Evolutionary conservation across 2,797 vertebrate genomes (phyloP).

Genomic region (Rhabdomys pumilio): DNA sequence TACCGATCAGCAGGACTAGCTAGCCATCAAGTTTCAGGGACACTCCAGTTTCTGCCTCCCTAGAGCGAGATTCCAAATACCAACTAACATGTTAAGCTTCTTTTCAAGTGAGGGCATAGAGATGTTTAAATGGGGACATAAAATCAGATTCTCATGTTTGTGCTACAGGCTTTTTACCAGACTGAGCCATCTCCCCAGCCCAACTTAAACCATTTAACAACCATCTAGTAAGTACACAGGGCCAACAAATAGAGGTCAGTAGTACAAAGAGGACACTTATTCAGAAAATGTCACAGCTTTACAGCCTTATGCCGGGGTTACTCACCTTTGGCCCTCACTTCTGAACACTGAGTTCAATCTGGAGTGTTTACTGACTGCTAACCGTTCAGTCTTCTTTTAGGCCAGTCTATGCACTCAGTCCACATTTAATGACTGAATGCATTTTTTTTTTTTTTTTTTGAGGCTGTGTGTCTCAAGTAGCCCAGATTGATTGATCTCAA

Average conservation of each 20-base stretch:
- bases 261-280: neutral
- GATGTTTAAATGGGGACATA: neutral
- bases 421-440: neutral
- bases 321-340: neutral
- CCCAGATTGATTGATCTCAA: neutral
- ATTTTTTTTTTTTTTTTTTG: neutral
- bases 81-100: neutral
- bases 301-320: neutral
- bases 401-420: neutral
- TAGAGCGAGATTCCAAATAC: neutral
- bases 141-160: neutral
- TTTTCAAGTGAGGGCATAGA: neutral
- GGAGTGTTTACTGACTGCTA: neutral
- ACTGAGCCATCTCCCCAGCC: neutral
- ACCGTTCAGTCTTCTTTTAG: neutral
- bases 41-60: neutral
- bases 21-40: neutral
- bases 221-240: neutral
- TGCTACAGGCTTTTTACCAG: neutral
- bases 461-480: neutral
- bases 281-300: neutral
- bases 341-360: constrained; percentile 21
- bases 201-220: constrained; percentile 21
- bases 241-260: neutral
- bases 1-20: neutral